Evolutionary conservation across 2,888 invertebrate genomes (phyloP).

Genomic region (Lepetodrilus schrolli): DNA sequence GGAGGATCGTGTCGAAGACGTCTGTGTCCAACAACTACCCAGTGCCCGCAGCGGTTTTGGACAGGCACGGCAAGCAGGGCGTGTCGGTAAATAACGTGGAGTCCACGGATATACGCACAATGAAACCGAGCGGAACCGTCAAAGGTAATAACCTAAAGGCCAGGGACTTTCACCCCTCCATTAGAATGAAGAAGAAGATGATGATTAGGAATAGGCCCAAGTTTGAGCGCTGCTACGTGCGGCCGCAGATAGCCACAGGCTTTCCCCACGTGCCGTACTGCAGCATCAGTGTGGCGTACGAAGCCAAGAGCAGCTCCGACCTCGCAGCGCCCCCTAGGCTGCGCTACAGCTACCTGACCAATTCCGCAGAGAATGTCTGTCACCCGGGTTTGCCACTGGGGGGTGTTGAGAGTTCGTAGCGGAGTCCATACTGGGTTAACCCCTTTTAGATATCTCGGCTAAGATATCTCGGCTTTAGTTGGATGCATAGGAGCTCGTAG

Average conservation of each 20-base stretch:
- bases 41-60: constrained; percentile 48
- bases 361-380: constrained; percentile 53
- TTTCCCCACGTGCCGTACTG: constrained; percentile 64
- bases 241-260: constrained; percentile 47
- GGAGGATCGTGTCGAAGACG: constrained; percentile 59
- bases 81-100: constrained; percentile 63
- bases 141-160: constrained; percentile 62
- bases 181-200: constrained; percentile 32
- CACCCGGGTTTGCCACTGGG: constrained; percentile 40
- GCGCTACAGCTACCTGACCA: constrained; percentile 56
- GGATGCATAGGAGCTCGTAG: constrained; percentile 22
- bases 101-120: constrained; percentile 60
- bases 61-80: constrained; percentile 40
- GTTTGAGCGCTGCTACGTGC: constrained; percentile 30
- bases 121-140: constrained; percentile 45
- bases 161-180: constrained; percentile 40
- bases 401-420: constrained; percentile 30
- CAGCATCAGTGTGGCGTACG: constrained; percentile 55
- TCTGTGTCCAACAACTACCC: constrained; percentile 64
- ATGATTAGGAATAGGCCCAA: constrained; percentile 32
- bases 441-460: neutral
- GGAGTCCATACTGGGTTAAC: constrained; percentile 21
- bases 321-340: constrained; percentile 50
- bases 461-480: neutral
- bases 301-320: constrained; percentile 40